Percentiles rank a stretch among this genome's conserved stretches.
phyloP scores from a whole-genome alignment of 1,140 invertebrate species.

The Octopus sinensis region DNA sequence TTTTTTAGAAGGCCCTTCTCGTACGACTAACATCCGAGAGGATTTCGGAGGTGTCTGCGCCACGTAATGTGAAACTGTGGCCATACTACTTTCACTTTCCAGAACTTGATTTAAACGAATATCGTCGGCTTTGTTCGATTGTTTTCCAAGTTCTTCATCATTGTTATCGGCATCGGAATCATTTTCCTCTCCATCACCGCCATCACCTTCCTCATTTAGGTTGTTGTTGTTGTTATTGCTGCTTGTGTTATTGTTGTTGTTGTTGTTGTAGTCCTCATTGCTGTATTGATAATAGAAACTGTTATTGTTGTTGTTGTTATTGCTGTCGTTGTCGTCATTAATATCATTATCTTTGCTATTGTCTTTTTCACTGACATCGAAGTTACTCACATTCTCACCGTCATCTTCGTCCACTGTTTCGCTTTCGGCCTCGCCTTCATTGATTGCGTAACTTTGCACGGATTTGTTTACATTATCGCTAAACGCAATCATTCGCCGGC shows the following conservation, averaged over 20 bases:
- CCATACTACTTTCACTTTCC: neutral
- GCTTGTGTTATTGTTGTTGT: neutral
- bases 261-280: neutral
- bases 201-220: neutral
- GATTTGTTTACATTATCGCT: too few species aligned
- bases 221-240: neutral
- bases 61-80: neutral
- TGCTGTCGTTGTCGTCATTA: too few species aligned
- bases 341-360: too few species aligned
- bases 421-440: too few species aligned
- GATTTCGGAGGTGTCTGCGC: neutral
- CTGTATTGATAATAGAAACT: neutral
- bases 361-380: too few species aligned
- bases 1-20: slow-evolving; percentile 19
- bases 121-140: neutral
- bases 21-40: neutral
- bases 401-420: too few species aligned
- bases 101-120: neutral
- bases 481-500: too few species aligned
- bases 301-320: too few species aligned
- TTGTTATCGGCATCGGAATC: neutral
- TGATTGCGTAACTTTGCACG: too few species aligned
- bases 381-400: too few species aligned
- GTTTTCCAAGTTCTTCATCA: neutral
- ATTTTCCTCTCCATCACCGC: neutral